These are phyloP conservation scores for Lasioglossum baleicum DNA, from an alignment of 1,140 invertebrate genomes.

Conservation along the genomic window DNA sequence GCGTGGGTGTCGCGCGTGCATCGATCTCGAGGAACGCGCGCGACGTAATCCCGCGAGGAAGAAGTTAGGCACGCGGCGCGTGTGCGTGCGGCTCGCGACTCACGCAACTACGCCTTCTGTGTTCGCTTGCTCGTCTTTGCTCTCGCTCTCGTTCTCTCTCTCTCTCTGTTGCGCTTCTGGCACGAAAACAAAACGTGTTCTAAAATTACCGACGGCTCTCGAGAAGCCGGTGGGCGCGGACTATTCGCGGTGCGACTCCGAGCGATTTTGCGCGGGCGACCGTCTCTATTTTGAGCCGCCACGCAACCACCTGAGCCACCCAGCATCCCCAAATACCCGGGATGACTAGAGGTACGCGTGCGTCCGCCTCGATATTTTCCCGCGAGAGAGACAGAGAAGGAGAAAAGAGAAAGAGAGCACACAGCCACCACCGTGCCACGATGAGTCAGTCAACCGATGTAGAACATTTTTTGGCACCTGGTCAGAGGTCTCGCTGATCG, in stretches of 20 bases:
- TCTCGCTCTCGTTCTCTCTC: no score
- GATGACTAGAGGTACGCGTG: slow-evolving; percentile 60
- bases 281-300: slow-evolving; percentile 75
- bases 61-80: background rate
- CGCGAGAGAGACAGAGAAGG: slow-evolving; percentile 27
- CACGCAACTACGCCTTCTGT: background rate
- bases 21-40: background rate
- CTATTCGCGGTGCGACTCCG: slow-evolving; percentile 75
- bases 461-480: slow-evolving; percentile 47
- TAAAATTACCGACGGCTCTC: slow-evolving; percentile 72
- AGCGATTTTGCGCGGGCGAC: slow-evolving; percentile 78
- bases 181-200: slow-evolving; percentile 69
- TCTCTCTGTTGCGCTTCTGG: slow-evolving; percentile 35
- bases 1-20: slow-evolving; percentile 29
- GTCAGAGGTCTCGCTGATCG: background rate
- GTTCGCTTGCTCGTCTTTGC: no score
- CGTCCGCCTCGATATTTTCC: slow-evolving; percentile 36
- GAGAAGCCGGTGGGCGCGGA: slow-evolving; percentile 75
- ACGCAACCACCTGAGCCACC: slow-evolving; percentile 78
- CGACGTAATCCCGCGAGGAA: slow-evolving; percentile 17
- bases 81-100: slow-evolving; percentile 13
- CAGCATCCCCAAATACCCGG: slow-evolving; percentile 76
- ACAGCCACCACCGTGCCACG: slow-evolving; percentile 6
- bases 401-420: no score
- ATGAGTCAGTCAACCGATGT: slow-evolving; percentile 57